Evolutionary conservation across 2,113 vertebrate species (phyloP), one percentile per base, ranked within the genome.

Genomic region (Melanerpes formicivorus): DNA sequence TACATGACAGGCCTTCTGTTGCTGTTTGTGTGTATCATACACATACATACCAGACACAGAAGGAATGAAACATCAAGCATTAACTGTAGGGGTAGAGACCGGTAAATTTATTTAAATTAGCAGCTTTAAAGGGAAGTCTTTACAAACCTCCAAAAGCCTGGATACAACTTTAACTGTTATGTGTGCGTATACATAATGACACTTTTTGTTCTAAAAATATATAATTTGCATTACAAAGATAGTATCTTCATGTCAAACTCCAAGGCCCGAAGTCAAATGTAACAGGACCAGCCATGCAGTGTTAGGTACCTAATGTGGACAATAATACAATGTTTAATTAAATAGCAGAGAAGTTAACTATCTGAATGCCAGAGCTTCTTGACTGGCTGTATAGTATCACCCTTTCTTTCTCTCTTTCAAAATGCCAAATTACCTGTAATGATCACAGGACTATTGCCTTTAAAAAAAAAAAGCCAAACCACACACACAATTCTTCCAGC

Each of bases 31-130:
- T 52, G 11, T 18, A n/a, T 46, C 14, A 26, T 59, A 29, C 1
- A 0, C 16, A 29, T 59, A 29, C 1, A 0, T 26, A 18, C 64
- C 63, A 54, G 40, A 37, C 18, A 23, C 29, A 42, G 7, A 17
- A 69, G 32, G 9, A 48, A 52, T 26, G 18, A 44, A 88, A 75
- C 37, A 78, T 30, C 30, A 65, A 44, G 6, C 4, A 0, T 72
- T 77, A 85, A 46, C 25, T 48, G 15, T 29, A 67, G 26, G 48
- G 32, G 56, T 30, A 77, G 10, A 37, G 58, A 62, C 5, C 17
- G 58, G 10, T 42, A 64, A 14, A 77, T 54, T 50, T 78, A 58
- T 75, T 84, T 81, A 75, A 44, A 42, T 78, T 48, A 88, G 54
- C 44, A 63, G 16, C 72, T 94, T 87, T 76, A 70, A 81, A 73